phyloP scores from a whole-genome alignment of 2,888 invertebrate genomes.

The Pantelozetes paolii region DNA sequence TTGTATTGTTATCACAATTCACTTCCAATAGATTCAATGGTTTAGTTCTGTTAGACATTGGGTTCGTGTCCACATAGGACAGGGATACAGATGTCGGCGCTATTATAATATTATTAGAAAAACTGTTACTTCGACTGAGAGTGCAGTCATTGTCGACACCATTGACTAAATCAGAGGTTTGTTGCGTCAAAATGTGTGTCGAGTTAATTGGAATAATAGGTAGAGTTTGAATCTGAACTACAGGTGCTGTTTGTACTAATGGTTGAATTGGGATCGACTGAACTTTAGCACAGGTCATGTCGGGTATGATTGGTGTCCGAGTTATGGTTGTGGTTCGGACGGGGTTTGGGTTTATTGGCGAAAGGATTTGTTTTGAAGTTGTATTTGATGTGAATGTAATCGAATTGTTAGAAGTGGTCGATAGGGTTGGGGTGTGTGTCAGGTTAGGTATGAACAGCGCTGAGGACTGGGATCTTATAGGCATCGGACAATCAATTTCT shows the following conservation, averaged over 20 bases:
- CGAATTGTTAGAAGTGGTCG: too few species aligned
- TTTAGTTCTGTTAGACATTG: background rate
- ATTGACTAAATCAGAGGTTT: background rate
- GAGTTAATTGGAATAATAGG: slow-evolving; percentile 2
- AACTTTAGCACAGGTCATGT: background rate
- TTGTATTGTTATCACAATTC: background rate
- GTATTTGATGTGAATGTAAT: too few species aligned
- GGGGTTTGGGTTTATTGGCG: too few species aligned
- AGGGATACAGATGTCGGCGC: background rate
- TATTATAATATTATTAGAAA: background rate
- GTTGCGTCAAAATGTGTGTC: slow-evolving; percentile 12
- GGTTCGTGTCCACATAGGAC: background rate
- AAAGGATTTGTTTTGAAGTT: background rate
- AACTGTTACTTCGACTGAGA: slow-evolving; percentile 4
- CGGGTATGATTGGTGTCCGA: background rate
- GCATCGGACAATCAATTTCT: slow-evolving; percentile 1
- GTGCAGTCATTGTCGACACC: background rate
- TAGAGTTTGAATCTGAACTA: slow-evolving; percentile 19
- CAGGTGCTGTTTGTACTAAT: background rate
- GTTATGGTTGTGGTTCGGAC: background rate
- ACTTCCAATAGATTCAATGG: background rate
- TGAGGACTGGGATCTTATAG: too few species aligned
- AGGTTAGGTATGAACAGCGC: too few species aligned
- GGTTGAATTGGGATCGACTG: slow-evolving; percentile 15
- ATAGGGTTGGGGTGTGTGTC: too few species aligned